These are phyloP conservation scores for Monodelphis domestica DNA, from an alignment of 2,797 vertebrate species.

Conservation along the genomic window DNA sequence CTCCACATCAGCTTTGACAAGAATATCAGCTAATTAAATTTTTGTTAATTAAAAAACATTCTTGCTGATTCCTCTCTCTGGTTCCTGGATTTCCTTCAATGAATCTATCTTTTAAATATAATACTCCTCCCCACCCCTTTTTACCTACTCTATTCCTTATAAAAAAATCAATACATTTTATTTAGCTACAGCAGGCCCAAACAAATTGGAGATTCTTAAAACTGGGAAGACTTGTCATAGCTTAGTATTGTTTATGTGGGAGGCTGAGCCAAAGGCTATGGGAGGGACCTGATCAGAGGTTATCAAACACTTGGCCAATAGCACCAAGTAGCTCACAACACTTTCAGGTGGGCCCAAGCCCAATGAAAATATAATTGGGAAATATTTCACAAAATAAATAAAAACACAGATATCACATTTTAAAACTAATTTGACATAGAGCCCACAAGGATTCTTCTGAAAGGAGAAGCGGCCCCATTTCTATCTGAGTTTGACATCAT, in stretches of 20 bases:
- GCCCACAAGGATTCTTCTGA: not conserved
- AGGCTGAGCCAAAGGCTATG: not conserved
- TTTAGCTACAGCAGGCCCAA: not conserved
- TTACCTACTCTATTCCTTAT: not conserved
- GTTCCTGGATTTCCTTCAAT: slow-evolving; percentile 56
- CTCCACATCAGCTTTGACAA: slow-evolving; percentile 86
- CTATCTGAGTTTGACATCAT: not conserved
- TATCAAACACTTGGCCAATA: not conserved
- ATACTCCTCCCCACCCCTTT: not conserved
- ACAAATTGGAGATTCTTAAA: not conserved
- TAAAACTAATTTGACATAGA: not conserved
- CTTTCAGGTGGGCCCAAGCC: not conserved
- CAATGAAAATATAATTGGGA: not conserved
- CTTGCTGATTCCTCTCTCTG: slow-evolving; percentile 87
- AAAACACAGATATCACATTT: not conserved
- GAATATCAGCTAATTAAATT: slow-evolving; percentile 86
- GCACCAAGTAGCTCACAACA: not conserved
- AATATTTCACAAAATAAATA: not conserved
- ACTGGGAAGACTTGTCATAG: not conserved
- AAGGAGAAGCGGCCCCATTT: not conserved
- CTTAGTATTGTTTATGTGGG: not conserved
- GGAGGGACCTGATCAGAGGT: not conserved
- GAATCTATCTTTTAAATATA: not conserved
- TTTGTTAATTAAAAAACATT: no score
- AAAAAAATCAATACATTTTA: not conserved